Base-by-base conservation (phyloP, 2,888 invertebrate genomes). In the Crocallis elinguaria region DNA sequence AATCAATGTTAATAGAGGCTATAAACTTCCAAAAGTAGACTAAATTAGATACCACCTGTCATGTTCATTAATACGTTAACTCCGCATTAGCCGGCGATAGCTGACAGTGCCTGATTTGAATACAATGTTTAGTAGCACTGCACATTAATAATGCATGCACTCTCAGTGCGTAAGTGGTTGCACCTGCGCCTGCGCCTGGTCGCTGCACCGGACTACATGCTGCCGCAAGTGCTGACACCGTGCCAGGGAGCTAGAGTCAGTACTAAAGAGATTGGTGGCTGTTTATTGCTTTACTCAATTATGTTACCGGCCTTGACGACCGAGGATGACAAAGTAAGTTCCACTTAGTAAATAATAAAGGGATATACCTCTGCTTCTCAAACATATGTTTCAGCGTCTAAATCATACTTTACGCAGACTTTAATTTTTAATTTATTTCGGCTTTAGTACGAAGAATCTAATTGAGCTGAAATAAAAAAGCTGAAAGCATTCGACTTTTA, bases 31-130 rank as follows among this genome's bases (percentile, higher is more conserved):
- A 1, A 32, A 32, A 13, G 14, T 14, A 14, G 14, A 14, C 11
- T 14, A 13, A 0, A 32, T 32, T 27, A 27, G 32, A 2, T 14
- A 3, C 16, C 5, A 9, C 33, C n/a, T n/a, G 9, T 7, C 23
- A n/a, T 27, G 39, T 39, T 39, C 39, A 39, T 39, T 29, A 27
- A 39, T 39, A 27, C 27, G 39, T 39, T 39, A 27, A 38, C 1
- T 9, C n/a, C 12, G 41, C 6, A 30, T 19, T 42, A 33, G 21
- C 7, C 32, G 21, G 42, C 4, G 14, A 19, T 32, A 5, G 27
- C 14, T 16, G 8, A 29, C 41, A 42, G 13, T 30, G 21, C 5
- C 19, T 17, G 12, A 43, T 43, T 43, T 21, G 14, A 32, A 43
- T 43, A 43, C 32, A 43, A 43, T 43, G 32, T 43, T 7, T 7